phyloP scores from a whole-genome alignment of 1,140 invertebrate species.

The Hypothenemus hampei region DNA sequence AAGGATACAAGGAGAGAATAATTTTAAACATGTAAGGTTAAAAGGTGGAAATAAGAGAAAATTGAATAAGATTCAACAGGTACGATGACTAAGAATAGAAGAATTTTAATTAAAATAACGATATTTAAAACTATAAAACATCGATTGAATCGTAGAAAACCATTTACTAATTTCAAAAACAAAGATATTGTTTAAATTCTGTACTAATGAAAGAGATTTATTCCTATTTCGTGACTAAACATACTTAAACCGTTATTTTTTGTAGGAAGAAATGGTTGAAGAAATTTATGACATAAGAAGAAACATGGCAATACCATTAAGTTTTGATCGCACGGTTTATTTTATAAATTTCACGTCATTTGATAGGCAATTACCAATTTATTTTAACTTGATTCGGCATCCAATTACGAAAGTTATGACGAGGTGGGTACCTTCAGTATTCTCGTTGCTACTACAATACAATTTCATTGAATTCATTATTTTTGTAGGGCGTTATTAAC shows the following conservation, averaged over 20 bases:
- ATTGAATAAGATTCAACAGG: conserved; percentile 49
- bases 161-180: too few species aligned
- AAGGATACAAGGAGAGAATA: conserved; percentile 56
- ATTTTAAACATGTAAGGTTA: conserved; percentile 57
- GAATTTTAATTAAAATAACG: too few species aligned
- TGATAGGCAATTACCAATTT: conserved; percentile 56
- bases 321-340: conserved; percentile 59
- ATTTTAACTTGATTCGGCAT: conserved; percentile 62
- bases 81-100: too few species aligned
- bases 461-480: conserved; percentile 1
- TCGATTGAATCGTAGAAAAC: too few species aligned
- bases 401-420: conserved; percentile 50
- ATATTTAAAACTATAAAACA: too few species aligned
- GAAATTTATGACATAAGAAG: conserved; percentile 52
- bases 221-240: too few species aligned
- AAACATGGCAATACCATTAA: conserved; percentile 54
- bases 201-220: too few species aligned
- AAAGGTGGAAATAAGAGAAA: conserved; percentile 45
- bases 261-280: conserved; percentile 53
- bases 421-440: conserved; percentile 35
- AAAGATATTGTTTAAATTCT: too few species aligned
- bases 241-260: conserved; percentile 22
- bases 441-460: neutral
- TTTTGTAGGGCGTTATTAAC: conserved; percentile 2
- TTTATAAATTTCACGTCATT: conserved; percentile 62